Conservation (phyloP, 2,113 vertebrate species). For the Oreochromis tanganicae region DNA sequence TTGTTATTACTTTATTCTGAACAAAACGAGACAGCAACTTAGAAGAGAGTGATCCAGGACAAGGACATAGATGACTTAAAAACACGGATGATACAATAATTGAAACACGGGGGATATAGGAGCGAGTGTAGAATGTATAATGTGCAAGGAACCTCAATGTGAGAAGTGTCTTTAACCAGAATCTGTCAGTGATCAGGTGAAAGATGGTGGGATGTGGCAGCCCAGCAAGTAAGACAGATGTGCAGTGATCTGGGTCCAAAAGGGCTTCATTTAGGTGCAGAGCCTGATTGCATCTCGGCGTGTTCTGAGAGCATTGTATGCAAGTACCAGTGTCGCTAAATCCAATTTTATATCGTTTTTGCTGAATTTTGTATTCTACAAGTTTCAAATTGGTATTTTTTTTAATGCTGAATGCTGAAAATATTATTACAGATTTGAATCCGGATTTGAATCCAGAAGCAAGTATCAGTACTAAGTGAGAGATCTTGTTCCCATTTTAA, state of each 20-base stretch:
- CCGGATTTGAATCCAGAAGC: too few relatives aligned
- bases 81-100: neutral
- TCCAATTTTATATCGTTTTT: neutral
- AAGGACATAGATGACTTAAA: neutral
- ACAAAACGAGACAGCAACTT: neutral
- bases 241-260: neutral
- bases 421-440: too few relatives aligned
- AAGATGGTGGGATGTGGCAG: neutral
- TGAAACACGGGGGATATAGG: fast-evolving
- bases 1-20: neutral
- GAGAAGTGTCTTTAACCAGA: neutral
- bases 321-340: neutral
- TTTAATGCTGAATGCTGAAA: too few relatives aligned
- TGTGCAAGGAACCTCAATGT: neutral
- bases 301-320: neutral
- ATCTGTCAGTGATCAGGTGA: neutral
- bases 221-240: neutral
- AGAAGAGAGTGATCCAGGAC: neutral
- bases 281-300: neutral
- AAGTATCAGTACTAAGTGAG: too few relatives aligned
- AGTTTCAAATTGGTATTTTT: too few relatives aligned
- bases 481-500: too few relatives aligned
- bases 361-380: too few relatives aligned
- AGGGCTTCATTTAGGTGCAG: neutral
- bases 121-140: neutral